Percentiles rank a stretch among this genome's conserved stretches.
Evolutionary conservation across 2,113 vertebrate genomes (phyloP).

Genomic region (Rafetus swinhoei): DNA sequence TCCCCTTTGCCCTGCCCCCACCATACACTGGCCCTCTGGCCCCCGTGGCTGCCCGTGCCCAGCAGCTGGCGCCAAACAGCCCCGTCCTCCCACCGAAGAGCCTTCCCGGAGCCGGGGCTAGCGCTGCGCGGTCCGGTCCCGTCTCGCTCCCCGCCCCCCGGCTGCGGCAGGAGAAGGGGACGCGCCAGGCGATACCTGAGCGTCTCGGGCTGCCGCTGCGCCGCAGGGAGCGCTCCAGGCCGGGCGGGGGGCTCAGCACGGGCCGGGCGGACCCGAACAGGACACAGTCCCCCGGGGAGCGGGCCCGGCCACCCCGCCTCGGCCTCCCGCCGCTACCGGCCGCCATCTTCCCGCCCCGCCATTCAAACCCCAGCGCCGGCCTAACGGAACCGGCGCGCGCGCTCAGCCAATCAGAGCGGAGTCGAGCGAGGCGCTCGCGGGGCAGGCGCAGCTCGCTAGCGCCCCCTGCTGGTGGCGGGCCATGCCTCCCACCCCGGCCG

Average conservation of each 20-base stretch:
- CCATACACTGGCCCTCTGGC: no score
- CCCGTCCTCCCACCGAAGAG: no score
- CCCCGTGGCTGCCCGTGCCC: no score
- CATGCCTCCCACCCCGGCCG: no score
- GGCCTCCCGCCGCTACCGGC: fast-evolving
- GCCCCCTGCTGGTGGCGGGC: no score
- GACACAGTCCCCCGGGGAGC: slow-evolving; percentile 30
- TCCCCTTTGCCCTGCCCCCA: fast-evolving
- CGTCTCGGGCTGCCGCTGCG: slow-evolving; percentile 24
- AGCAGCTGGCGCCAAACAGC: no score
- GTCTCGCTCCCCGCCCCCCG: background rate
- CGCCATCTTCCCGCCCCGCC: slow-evolving; percentile 69
- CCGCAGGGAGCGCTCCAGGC: slow-evolving; percentile 76
- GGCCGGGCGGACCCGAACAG: slow-evolving; percentile 43
- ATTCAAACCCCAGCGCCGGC: slow-evolving; percentile 59
- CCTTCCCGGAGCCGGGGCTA: no score
- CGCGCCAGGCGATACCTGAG: slow-evolving; percentile 65
- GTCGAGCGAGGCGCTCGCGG: no score
- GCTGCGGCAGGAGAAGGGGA: background rate
- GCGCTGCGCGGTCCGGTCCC: no score
- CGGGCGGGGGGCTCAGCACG: slow-evolving; percentile 86
- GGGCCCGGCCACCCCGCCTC: fast-evolving
- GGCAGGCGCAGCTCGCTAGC: no score
- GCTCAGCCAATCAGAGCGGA: background rate
- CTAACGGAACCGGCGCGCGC: background rate